A percentile compares a stretch with the other conserved stretches of the same genome.
phyloP scores from a whole-genome alignment of 92 coral and sea anemone genomes.

The Palythoa caribaeorum region DNA sequence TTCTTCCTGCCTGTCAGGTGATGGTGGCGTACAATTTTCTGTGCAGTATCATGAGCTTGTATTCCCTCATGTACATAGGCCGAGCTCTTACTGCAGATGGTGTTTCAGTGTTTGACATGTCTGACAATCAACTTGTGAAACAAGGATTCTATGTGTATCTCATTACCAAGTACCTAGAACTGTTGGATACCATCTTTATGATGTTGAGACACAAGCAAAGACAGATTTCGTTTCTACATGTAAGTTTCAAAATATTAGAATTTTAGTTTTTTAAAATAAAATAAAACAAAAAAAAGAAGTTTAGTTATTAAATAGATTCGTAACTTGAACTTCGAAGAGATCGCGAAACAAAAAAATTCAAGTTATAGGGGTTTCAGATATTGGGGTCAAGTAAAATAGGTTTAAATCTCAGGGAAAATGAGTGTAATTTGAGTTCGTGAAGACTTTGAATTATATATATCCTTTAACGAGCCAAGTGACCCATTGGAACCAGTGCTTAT shows the following conservation, averaged over 20 bases:
- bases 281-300: too few relatives aligned
- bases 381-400: too few relatives aligned
- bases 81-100: slow-evolving; percentile 59
- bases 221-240: slow-evolving; percentile 77
- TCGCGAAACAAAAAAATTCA: too few relatives aligned
- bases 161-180: slow-evolving; percentile 84
- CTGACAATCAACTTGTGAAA: slow-evolving; percentile 65
- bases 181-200: slow-evolving; percentile 94
- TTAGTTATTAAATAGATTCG: too few relatives aligned
- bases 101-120: slow-evolving; percentile 66
- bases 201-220: slow-evolving; percentile 89
- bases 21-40: slow-evolving; percentile 89
- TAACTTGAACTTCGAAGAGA: too few relatives aligned
- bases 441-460: too few relatives aligned
- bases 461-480: too few relatives aligned
- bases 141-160: slow-evolving; percentile 82
- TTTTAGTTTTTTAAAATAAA: too few relatives aligned
- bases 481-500: too few relatives aligned
- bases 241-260: background rate
- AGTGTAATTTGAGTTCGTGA: too few relatives aligned
- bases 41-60: slow-evolving; percentile 90
- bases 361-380: too few relatives aligned
- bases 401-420: too few relatives aligned
- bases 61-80: slow-evolving; percentile 62
- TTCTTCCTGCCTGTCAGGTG: slow-evolving; percentile 54